Evolutionary conservation across 2,797 vertebrate genomes (phyloP).

Genomic region (Caiman crocodilus): DNA sequence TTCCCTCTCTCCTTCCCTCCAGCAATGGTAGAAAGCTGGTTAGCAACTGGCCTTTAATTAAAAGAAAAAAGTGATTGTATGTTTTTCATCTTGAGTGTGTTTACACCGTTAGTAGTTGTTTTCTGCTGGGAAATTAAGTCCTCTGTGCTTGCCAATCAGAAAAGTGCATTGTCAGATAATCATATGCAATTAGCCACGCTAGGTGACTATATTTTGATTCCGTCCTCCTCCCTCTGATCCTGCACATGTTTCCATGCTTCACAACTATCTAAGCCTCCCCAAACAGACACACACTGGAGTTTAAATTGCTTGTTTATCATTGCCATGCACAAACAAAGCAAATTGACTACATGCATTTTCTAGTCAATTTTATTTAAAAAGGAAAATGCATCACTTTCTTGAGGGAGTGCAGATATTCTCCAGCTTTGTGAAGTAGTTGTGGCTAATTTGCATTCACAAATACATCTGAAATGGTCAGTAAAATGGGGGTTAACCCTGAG

Average conservation of each 20-base stretch:
- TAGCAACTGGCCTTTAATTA: background rate
- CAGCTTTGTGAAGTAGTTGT: conserved; percentile 2
- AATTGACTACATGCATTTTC: conserved; percentile 17
- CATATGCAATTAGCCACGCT: background rate
- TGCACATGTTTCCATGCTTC: background rate
- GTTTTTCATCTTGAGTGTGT: background rate
- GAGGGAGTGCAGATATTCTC: background rate
- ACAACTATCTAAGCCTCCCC: background rate
- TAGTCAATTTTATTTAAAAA: conserved; percentile 44
- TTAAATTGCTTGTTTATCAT: background rate
- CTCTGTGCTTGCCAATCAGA: background rate
- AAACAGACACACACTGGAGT: background rate
- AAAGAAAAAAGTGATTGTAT: background rate
- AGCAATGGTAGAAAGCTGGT: background rate
- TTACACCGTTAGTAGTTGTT: background rate
- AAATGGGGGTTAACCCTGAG: background rate
- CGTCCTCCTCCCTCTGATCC: background rate
- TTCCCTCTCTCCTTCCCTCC: background rate
- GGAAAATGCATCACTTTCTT: conserved; percentile 1
- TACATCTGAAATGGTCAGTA: background rate
- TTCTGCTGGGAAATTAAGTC: background rate
- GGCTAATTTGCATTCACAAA: conserved; percentile 43
- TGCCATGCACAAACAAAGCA: background rate
- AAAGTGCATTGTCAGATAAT: background rate
- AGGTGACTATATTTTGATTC: background rate